Conservation (phyloP, 2,797 vertebrate species). For the Cossypha dichroa region DNA sequence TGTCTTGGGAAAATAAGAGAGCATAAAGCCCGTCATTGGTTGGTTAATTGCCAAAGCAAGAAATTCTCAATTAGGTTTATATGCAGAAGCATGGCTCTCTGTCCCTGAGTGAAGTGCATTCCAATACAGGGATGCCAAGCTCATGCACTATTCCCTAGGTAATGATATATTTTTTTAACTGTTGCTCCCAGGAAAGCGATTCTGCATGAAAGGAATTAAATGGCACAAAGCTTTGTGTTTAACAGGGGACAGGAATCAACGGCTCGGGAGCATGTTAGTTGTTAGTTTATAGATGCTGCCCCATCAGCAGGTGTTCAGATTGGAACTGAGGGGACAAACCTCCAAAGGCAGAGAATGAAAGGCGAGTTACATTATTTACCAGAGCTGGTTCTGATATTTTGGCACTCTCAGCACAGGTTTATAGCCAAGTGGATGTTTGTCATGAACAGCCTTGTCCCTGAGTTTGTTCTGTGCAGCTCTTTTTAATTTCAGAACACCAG, state of each 20-base stretch:
- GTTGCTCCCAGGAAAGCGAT: constrained; percentile 25
- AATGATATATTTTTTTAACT: constrained; percentile 17
- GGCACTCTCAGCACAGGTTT: not conserved
- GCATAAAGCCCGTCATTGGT: not conserved
- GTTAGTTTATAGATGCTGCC: not conserved
- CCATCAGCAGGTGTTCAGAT: not conserved
- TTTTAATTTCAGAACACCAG: not conserved
- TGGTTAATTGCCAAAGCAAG: not conserved
- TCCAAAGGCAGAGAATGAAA: not conserved
- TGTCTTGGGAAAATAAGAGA: not conserved
- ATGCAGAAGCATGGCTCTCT: not conserved
- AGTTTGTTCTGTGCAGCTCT: constrained; percentile 18
- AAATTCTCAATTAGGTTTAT: not conserved
- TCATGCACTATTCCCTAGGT: constrained; percentile 13
- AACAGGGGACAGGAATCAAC: constrained; percentile 16
- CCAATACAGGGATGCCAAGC: not conserved
- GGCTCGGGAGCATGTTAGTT: not conserved
- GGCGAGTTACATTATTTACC: not conserved
- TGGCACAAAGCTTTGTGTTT: not conserved
- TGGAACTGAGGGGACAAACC: not conserved
- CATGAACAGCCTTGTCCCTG: not conserved
- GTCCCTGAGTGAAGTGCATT: not conserved
- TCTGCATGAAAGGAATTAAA: constrained; percentile 35
- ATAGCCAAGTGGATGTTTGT: not conserved
- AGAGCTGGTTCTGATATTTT: not conserved